Conservation (phyloP, 2,113 vertebrate genomes). For the Actenoides lindsayi region DNA sequence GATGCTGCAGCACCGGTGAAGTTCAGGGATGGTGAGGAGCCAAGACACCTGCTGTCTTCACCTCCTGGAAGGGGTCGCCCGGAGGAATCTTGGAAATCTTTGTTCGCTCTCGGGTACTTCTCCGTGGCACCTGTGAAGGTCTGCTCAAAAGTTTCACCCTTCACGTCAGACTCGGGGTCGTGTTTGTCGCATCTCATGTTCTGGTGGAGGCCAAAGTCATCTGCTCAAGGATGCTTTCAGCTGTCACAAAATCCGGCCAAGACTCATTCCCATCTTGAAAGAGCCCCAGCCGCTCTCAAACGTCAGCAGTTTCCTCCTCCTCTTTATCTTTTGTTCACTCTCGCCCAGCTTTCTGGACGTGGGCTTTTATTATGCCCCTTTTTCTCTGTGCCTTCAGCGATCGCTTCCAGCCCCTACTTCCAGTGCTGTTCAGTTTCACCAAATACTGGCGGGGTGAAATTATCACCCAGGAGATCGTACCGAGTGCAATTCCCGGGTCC, state of each 20-base stretch:
- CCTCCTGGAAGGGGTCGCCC: background rate
- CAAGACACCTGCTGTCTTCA: background rate
- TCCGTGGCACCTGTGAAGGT: background rate
- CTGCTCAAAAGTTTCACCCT: background rate
- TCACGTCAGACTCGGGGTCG: background rate
- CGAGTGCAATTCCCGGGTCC: background rate
- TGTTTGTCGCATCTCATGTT: background rate
- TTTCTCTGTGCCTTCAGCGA: background rate
- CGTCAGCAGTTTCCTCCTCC: background rate
- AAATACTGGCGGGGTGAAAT: background rate
- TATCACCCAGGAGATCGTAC: background rate
- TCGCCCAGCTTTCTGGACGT: background rate
- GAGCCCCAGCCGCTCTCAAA: background rate
- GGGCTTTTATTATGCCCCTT: background rate
- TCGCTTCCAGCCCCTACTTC: background rate
- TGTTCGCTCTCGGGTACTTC: background rate
- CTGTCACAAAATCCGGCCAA: background rate
- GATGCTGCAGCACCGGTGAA: background rate
- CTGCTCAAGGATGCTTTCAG: background rate
- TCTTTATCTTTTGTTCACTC: background rate
- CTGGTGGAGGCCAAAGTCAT: background rate
- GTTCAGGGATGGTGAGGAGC: constrained; percentile 12
- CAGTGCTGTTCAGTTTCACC: background rate
- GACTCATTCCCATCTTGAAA: background rate
- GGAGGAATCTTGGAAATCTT: background rate